Conservation (phyloP, 2,888 invertebrate species). For the Nemotelus nigrinus region DNA sequence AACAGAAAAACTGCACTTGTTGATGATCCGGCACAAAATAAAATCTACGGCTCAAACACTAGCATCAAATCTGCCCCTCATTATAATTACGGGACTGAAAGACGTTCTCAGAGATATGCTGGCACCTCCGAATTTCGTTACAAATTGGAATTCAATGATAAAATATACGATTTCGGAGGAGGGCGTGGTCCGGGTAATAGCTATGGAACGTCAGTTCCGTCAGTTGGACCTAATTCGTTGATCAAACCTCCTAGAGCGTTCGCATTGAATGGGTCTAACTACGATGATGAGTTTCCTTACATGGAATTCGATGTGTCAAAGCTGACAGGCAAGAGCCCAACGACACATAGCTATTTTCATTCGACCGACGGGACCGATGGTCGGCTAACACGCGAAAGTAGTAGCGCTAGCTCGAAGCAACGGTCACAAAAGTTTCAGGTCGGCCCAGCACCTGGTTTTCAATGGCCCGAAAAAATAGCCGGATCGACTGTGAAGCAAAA, state of each 20-base stretch:
- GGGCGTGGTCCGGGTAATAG: conserved; percentile 60
- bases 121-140: conserved; percentile 40
- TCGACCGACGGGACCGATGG: conserved; percentile 28
- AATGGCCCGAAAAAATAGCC: conserved; percentile 66
- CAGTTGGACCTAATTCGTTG: conserved; percentile 50
- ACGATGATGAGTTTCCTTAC: conserved; percentile 53
- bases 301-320: conserved; percentile 64
- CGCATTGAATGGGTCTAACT: conserved; percentile 53
- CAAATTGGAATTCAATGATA: conserved; percentile 56
- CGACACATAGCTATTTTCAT: conserved; percentile 54
- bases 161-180: conserved; percentile 63
- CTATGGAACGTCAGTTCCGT: conserved; percentile 52
- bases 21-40: conserved; percentile 58
- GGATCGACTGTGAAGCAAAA: conserved; percentile 64
- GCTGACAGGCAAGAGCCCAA: conserved; percentile 65
- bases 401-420: conserved; percentile 31
- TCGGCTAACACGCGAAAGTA: background rate
- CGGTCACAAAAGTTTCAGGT: conserved; percentile 24
- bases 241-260: conserved; percentile 56
- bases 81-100: conserved; percentile 59
- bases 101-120: conserved; percentile 49
- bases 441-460: conserved; percentile 57
- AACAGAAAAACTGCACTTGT: conserved; percentile 60
- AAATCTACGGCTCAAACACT: conserved; percentile 65
- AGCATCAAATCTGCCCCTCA: conserved; percentile 67